phyloP scores from a whole-genome alignment of 2,113 vertebrate species.

The Plotosus lineatus region DNA sequence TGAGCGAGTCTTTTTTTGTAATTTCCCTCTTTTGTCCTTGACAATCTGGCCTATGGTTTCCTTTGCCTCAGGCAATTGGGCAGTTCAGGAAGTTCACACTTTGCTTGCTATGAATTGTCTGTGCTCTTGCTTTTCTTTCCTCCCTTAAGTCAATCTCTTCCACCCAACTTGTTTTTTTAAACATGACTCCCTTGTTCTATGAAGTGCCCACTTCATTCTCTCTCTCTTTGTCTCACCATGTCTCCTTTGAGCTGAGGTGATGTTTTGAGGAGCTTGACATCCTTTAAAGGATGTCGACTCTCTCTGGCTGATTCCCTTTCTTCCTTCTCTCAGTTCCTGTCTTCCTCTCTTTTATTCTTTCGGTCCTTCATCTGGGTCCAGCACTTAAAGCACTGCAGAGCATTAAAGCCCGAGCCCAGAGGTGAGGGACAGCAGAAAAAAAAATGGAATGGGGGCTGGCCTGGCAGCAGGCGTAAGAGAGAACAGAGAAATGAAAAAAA shows the following conservation, averaged over 20 bases:
- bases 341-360: constrained; percentile 37
- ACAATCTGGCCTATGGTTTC: constrained; percentile 6
- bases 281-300: constrained; percentile 38
- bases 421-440: not conserved
- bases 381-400: constrained; percentile 40
- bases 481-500: not conserved
- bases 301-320: constrained; percentile 47
- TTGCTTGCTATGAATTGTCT: constrained; percentile 27
- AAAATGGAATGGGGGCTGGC: not conserved
- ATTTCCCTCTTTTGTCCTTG: constrained; percentile 31
- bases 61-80: constrained; percentile 21
- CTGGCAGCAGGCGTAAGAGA: not conserved
- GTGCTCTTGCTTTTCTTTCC: constrained; percentile 30
- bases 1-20: constrained; percentile 9
- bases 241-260: constrained; percentile 38
- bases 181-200: constrained; percentile 44
- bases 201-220: constrained; percentile 43
- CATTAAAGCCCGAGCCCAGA: constrained; percentile 19
- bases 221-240: constrained; percentile 18
- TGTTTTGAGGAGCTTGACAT: constrained; percentile 43
- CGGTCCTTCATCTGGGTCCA: constrained; percentile 47
- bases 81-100: constrained; percentile 40
- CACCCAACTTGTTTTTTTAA: constrained; percentile 41
- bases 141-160: constrained; percentile 9
- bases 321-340: constrained; percentile 46